phyloP scores from a whole-genome alignment of 2,113 vertebrate genomes.

The Pachycephala philippinensis region DNA sequence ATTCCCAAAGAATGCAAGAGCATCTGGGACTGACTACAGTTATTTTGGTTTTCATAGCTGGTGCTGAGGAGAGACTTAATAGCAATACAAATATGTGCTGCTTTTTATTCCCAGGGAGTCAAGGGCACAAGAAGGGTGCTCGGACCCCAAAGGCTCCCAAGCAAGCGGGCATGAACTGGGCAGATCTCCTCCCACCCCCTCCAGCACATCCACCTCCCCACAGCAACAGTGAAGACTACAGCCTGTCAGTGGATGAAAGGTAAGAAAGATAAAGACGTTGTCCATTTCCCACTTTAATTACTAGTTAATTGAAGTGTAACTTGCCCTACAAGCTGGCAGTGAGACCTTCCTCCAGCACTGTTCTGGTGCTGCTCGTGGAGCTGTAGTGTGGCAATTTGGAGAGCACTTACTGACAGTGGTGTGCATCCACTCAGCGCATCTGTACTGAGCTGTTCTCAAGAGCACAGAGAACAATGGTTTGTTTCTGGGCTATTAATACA shows the following conservation, averaged over 20 bases:
- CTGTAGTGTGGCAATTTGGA: background rate
- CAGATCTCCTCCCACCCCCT: constrained; percentile 93
- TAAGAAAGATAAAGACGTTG: constrained; percentile 43
- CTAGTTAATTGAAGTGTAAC: background rate
- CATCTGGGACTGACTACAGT: background rate
- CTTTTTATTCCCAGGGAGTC: constrained; percentile 82
- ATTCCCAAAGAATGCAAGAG: background rate
- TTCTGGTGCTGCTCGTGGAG: background rate
- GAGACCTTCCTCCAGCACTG: background rate
- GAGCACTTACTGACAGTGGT: background rate
- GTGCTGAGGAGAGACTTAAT: background rate
- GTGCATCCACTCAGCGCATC: background rate
- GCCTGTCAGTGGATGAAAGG: constrained; percentile 86
- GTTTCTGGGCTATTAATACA: background rate
- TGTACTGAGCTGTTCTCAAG: background rate
- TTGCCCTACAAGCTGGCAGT: background rate
- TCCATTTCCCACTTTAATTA: background rate
- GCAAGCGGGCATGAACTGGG: constrained; percentile 95
- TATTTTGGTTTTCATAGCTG: background rate
- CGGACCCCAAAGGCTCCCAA: constrained; percentile 90
- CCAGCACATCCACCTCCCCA: constrained; percentile 91
- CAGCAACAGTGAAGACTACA: constrained; percentile 86
- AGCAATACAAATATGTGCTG: background rate
- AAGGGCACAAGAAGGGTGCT: constrained; percentile 93
- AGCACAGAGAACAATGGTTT: background rate